Conservation (phyloP, 1,140 invertebrate species). For the Nephotettix cincticeps region DNA sequence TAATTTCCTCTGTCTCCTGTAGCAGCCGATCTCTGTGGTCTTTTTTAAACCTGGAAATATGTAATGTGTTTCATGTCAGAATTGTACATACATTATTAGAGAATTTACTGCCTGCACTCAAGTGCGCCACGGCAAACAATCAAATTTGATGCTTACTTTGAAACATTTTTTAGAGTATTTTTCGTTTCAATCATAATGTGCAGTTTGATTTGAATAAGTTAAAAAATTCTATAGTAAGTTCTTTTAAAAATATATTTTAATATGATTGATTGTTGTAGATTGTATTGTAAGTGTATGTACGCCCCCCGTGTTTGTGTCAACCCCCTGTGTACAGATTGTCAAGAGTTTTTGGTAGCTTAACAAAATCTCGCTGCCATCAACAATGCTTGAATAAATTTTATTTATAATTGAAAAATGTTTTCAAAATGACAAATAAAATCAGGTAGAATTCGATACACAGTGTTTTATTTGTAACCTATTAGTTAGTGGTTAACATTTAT, state of each 20-base stretch:
- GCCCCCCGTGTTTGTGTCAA: background rate
- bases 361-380: constrained; percentile 13
- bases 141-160: constrained; percentile 3
- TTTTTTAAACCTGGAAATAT: constrained; percentile 5
- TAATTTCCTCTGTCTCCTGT: constrained; percentile 5
- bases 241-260: background rate
- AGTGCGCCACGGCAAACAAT: constrained; percentile 12
- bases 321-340: constrained; percentile 9
- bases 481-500: background rate
- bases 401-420: constrained; percentile 26
- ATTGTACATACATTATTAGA: constrained; percentile 11
- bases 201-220: too few relatives aligned
- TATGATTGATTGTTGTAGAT: constrained; percentile 19
- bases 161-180: background rate
- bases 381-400: constrained; percentile 16
- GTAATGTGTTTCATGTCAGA: background rate
- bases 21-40: background rate
- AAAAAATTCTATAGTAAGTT: too few relatives aligned
- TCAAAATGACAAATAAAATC: constrained; percentile 27
- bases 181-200: too few relatives aligned
- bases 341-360: constrained; percentile 15
- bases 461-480: constrained; percentile 1
- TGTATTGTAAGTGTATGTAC: constrained; percentile 17
- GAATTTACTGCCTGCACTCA: constrained; percentile 14
- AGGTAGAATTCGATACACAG: constrained; percentile 13